These are phyloP conservation scores for Pituophis catenifer DNA, from an alignment of 2,113 vertebrate genomes.

Conservation along the genomic window DNA sequence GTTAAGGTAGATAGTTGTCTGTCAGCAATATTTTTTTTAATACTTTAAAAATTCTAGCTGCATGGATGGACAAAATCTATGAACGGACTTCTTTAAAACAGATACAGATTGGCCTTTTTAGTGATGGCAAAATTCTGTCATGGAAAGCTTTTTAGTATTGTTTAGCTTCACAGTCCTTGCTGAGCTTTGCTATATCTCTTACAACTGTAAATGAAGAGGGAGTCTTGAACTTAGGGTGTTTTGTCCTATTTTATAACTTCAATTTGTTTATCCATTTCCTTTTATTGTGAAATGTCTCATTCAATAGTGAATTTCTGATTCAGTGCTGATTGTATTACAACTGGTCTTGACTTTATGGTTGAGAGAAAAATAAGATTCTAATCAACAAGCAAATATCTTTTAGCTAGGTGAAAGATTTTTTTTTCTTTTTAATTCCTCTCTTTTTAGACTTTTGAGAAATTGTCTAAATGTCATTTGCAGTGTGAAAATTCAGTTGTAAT, in stretches of 20 bases:
- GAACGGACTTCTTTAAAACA: slow-evolving; percentile 36
- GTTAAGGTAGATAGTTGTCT: slow-evolving; percentile 42
- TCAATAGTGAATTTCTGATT: background rate
- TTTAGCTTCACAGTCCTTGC: background rate
- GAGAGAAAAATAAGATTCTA: slow-evolving; percentile 1
- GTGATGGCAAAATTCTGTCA: background rate
- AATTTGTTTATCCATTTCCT: slow-evolving; percentile 12
- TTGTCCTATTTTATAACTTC: background rate
- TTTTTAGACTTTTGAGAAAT: background rate
- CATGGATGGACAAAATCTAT: slow-evolving; percentile 21
- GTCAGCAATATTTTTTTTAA: slow-evolving; percentile 48
- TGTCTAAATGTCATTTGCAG: background rate
- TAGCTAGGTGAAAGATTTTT: background rate
- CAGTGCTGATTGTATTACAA: background rate
- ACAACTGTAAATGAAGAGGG: slow-evolving; percentile 20
- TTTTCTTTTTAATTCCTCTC: background rate
- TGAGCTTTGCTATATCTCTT: background rate
- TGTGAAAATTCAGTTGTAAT: background rate
- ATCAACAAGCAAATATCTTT: slow-evolving; percentile 4
- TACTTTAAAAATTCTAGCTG: slow-evolving; percentile 20
- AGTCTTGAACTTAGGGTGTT: background rate
- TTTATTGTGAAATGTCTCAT: slow-evolving; percentile 1
- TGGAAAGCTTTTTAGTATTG: slow-evolving; percentile 13
- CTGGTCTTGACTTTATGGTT: background rate
- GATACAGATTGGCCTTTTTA: slow-evolving; percentile 23